phyloP scores from a whole-genome alignment of 92 coral and sea anemone genomes.

The Meandrina meandrites region DNA sequence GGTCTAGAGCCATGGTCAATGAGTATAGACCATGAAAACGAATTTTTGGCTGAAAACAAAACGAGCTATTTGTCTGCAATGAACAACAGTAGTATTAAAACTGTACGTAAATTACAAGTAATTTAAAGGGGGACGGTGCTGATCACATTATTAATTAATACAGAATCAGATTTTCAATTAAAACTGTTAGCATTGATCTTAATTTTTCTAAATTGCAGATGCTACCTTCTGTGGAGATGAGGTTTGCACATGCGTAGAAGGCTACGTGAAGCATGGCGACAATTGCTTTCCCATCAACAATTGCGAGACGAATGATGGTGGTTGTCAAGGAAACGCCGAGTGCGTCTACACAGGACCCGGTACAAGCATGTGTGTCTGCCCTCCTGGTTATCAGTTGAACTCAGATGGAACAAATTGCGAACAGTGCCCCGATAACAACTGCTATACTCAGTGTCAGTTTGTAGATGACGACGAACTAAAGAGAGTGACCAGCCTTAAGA shows the following conservation, averaged over 20 bases:
- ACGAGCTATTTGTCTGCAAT: no score
- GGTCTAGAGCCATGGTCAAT: no score
- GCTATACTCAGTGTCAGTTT: constrained; percentile 47
- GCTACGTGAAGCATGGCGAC: constrained; percentile 39
- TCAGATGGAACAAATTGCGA: constrained; percentile 43
- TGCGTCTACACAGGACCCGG: constrained; percentile 66
- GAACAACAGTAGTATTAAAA: no score
- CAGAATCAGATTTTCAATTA: no score
- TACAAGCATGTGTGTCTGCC: constrained; percentile 51
- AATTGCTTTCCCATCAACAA: constrained; percentile 63
- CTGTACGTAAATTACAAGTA: no score
- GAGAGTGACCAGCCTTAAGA: constrained; percentile 12
- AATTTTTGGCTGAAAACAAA: no score
- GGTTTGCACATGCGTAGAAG: constrained; percentile 55
- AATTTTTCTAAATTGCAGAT: constrained; percentile 26
- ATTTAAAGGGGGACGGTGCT: no score
- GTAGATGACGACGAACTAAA: constrained; percentile 37
- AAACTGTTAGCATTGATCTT: no score
- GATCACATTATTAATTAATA: no score
- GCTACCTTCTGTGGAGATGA: constrained; percentile 29
- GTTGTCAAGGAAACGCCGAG: constrained; percentile 56
- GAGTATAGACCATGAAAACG: no score
- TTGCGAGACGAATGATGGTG: constrained; percentile 53
- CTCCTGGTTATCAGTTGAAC: constrained; percentile 48
- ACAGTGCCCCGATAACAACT: constrained; percentile 46